phyloP scores from a whole-genome alignment of 2,113 vertebrate genomes.

The Actenoides lindsayi region DNA sequence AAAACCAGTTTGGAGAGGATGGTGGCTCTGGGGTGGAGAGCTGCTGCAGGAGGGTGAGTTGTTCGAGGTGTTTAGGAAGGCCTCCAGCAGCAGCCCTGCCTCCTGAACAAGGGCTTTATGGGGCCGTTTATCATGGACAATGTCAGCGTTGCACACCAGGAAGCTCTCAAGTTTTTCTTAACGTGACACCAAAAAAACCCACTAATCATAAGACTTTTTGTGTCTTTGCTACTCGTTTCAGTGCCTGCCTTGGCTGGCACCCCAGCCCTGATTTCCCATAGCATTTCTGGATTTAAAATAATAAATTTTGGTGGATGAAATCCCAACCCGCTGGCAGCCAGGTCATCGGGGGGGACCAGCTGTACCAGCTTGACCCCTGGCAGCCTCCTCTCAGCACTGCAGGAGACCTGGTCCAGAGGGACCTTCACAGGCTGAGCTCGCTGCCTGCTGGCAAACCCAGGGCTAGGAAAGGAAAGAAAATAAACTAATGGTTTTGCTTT shows the following conservation, averaged over 20 bases:
- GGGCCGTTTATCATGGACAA: not conserved
- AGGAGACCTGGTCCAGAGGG: not conserved
- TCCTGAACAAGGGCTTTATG: not conserved
- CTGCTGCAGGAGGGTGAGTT: not conserved
- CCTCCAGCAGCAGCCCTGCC: not conserved
- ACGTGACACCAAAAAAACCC: not conserved
- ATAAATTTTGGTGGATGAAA: not conserved
- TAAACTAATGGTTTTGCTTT: not conserved
- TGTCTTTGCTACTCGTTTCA: not conserved
- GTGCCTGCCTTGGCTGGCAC: not conserved
- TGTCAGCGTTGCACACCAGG: not conserved
- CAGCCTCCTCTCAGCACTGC: not conserved
- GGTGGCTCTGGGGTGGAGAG: not conserved
- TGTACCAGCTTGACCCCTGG: not conserved
- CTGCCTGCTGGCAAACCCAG: not conserved
- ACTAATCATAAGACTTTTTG: not conserved
- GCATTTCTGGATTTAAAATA: not conserved
- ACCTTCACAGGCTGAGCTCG: not conserved
- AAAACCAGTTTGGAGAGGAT: fast-evolving
- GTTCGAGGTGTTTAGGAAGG: fast-evolving
- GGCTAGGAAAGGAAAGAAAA: not conserved
- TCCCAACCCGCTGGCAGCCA: not conserved
- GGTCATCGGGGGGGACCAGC: not conserved
- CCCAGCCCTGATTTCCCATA: not conserved
- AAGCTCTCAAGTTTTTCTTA: not conserved